Evolutionary conservation across 2,797 vertebrate genomes (phyloP).

Genomic region (Iguana delicatissima): DNA sequence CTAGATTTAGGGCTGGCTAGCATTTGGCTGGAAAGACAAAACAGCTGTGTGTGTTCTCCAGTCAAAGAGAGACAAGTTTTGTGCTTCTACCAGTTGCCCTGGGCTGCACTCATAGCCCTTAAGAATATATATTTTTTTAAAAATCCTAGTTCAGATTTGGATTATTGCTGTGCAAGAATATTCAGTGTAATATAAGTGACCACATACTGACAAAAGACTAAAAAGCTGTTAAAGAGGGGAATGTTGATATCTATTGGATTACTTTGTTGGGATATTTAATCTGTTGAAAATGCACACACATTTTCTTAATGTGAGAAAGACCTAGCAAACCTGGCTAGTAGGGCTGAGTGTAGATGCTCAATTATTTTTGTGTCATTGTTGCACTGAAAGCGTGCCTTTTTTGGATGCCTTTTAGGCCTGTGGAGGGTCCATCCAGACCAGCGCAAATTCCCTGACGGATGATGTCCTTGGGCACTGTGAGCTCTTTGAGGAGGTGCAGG

Average conservation of each 20-base stretch:
- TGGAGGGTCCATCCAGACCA: constrained; percentile 97
- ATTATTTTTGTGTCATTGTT: accelerated
- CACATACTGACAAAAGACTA: not conserved
- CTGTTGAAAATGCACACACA: not conserved
- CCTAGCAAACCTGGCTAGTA: not conserved
- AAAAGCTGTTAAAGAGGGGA: not conserved
- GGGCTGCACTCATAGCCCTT: not conserved
- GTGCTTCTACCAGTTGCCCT: not conserved
- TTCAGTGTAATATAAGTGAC: not conserved
- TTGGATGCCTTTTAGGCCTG: constrained; percentile 85
- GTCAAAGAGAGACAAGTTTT: not conserved
- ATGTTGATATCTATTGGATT: not conserved
- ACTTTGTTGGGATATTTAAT: too few relatives aligned
- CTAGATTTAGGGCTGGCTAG: not conserved
- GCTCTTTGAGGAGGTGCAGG: constrained; percentile 95
- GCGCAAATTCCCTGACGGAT: constrained; percentile 85
- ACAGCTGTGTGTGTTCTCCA: not conserved
- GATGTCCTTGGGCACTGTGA: constrained; percentile 93
- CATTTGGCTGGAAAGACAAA: too few relatives aligned
- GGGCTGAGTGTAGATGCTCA: not conserved
- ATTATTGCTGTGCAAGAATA: too few relatives aligned
- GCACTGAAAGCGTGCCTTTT: accelerated
- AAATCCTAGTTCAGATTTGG: not conserved
- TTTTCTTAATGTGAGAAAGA: too few relatives aligned
- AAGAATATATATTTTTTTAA: too few relatives aligned